These are phyloP conservation scores for Luffia ferchaultella DNA, from an alignment of 2,888 invertebrate genomes.

Conservation along the genomic window DNA sequence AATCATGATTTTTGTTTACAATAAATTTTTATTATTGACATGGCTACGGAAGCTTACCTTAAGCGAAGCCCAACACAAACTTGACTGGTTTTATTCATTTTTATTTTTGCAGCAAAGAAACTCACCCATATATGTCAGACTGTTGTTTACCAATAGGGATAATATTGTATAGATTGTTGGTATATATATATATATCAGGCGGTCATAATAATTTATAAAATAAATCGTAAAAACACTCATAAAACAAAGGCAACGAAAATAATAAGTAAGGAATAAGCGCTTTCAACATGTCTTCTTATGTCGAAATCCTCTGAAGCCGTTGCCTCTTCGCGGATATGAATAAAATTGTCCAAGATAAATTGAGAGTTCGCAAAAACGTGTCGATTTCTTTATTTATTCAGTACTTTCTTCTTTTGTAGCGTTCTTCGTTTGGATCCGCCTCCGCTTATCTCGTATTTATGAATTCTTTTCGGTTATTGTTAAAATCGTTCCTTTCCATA, in stretches of 20 bases:
- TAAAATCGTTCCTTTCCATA: constrained; percentile 8
- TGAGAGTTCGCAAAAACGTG: constrained; percentile 58
- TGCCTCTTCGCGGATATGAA: constrained; percentile 49
- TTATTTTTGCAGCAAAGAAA: too few species aligned
- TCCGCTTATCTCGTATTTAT: constrained; percentile 49
- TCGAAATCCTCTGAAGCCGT: constrained; percentile 41
- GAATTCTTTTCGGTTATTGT: constrained; percentile 41
- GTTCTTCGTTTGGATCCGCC: constrained; percentile 39
- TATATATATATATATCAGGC: too few species aligned
- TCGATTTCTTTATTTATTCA: constrained; percentile 62
- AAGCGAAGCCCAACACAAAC: too few species aligned
- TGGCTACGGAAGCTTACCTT: too few species aligned
- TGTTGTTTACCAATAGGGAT: too few species aligned
- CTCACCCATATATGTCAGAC: too few species aligned
- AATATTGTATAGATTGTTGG: too few species aligned
- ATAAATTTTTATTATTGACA: too few species aligned
- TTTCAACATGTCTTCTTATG: constrained; percentile 43
- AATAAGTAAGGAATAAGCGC: constrained; percentile 37
- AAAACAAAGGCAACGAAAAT: constrained; percentile 24
- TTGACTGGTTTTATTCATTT: too few species aligned
- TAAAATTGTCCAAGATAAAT: constrained; percentile 57
- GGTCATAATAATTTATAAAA: too few species aligned
- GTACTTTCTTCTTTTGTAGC: constrained; percentile 51
- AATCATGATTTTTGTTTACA: too few species aligned
- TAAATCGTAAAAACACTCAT: too few species aligned